Evolutionary conservation across 1,140 invertebrate species (phyloP), one percentile per base, ranked within the genome.

Genomic region (Lycorma delicatula): DNA sequence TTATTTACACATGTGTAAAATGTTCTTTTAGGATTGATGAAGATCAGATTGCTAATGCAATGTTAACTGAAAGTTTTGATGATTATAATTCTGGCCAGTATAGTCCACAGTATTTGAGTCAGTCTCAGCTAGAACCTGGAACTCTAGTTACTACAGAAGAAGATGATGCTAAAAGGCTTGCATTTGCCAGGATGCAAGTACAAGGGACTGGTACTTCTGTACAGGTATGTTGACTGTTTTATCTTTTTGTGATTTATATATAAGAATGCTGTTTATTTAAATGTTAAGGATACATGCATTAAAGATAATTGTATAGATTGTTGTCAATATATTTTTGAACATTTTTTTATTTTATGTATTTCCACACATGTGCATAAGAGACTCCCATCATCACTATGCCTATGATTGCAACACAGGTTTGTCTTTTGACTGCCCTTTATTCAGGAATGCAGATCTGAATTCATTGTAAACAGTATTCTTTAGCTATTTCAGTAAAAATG

Each of bases 71-170:
- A 66, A 85, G 77, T 55, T 79, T 84, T 63, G 70, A 79, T 20
- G 81, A 89, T 34, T 98, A 95, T 71, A 77, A 82, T 56, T 67
- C 78, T 16, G 92, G 91, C 5, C 76, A 81, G 25, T 98, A 97
- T 72, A 93, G 86, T 66, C 96, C 96, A 0, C 75, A 72, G 60
- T 84, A 90, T 59, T 69, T 94, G 29, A 63, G 71, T 12, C 71
- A 78, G 4, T 75, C 78, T 25, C 80, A 87, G 23, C 72, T 97
- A 7, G 92, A 94, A 68, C 86, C 91, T 4, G 90, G 84, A 31
- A 88, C 90, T 1, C 76, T 93, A 49, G 75, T 97, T 2, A 81
- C 85, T 18, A 80, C 85, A 48, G 84, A 89, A 63, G 82, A 80
- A 46, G 88, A 95, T 63, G 93, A 97, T 71, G 72, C 72, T 44